Conservation (phyloP, 2,113 vertebrate species). For the Narcine bancroftii region DNA sequence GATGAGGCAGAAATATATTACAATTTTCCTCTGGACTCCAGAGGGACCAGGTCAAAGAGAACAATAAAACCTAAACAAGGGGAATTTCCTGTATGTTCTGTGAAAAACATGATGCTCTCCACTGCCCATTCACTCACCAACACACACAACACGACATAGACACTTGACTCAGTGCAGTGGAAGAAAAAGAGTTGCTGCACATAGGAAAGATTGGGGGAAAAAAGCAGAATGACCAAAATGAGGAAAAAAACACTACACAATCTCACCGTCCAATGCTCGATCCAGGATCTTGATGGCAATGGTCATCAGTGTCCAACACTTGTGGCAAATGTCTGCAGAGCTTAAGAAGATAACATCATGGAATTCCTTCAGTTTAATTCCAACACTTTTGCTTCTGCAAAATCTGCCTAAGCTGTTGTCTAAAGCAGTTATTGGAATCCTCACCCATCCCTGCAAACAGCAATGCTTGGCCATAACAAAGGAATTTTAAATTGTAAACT, state of each 20-base stretch:
- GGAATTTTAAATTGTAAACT: neutral
- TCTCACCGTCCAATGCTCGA: conserved; percentile 69
- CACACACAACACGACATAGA: neutral
- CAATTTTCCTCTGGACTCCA: neutral
- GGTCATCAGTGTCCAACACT: conserved; percentile 94
- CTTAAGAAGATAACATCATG: conserved; percentile 45
- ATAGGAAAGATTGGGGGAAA: neutral
- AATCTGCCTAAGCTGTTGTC: neutral
- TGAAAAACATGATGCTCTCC: neutral
- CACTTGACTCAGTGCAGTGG: neutral
- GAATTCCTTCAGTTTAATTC: neutral
- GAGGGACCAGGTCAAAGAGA: neutral
- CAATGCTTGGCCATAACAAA: neutral
- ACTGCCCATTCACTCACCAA: neutral
- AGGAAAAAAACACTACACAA: neutral
- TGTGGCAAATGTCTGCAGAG: conserved; percentile 84
- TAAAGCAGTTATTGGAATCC: neutral
- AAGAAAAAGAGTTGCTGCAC: neutral
- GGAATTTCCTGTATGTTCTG: neutral
- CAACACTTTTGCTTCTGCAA: neutral
- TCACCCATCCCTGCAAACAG: neutral
- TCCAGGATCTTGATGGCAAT: conserved; percentile 82
- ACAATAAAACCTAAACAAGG: neutral
- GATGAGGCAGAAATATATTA: neutral
- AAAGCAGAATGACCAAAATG: neutral